Base-by-base conservation (phyloP, 2,797 vertebrate species). In the Loris lydekkerianus region DNA sequence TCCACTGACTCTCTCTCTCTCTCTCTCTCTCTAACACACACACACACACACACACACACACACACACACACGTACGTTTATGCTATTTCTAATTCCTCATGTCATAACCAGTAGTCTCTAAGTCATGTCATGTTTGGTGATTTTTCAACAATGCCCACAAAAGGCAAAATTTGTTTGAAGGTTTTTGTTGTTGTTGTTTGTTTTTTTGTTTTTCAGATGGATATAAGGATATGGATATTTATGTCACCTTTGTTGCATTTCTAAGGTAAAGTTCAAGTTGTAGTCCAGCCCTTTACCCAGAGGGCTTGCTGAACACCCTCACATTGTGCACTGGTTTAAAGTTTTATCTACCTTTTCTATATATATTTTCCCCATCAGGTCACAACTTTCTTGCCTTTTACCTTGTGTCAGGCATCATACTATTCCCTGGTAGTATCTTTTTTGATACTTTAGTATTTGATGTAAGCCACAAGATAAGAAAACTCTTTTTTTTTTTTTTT, bases 41-140 rank as follows among this genome's bases (percentile, higher is more conserved):
- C 34, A 34, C 34, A 34, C 34, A 11, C 43, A 76, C 29, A 77
- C 46, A 56, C 27, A 75, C 14, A 17, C 65, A 63, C 20, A n/a
- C 13, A 25, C 0, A 46, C 13, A 11, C 70, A 69, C 17, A n/a
- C 2, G 10, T 0, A 40, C 10, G 34, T 34, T 3, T 63, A 6
- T n/a, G 67, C 25, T 94, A 93, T 94, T 93, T 86, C 23, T 49
- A 94, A 43, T 82, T 2, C 5, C 34, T 2, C 0, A 2, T 0
- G 0, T 82, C 40, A 61, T 75, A 93, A 86, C 23, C 63, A 83
- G 29, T 14, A 49, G n/a, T 20, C 18, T 96, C 20, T 2, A 82
- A 20, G 37, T 97, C 82, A 92, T 23, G 58, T 94, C 17, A 46
- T 88, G 17, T 96, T 94, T 7, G 8, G 10, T 88, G 10, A 88